A percentile compares a stretch with the other conserved stretches of the same genome.
Conservation (phyloP, 2,797 vertebrate species). For the Silurus lanzhouensis region DNA sequence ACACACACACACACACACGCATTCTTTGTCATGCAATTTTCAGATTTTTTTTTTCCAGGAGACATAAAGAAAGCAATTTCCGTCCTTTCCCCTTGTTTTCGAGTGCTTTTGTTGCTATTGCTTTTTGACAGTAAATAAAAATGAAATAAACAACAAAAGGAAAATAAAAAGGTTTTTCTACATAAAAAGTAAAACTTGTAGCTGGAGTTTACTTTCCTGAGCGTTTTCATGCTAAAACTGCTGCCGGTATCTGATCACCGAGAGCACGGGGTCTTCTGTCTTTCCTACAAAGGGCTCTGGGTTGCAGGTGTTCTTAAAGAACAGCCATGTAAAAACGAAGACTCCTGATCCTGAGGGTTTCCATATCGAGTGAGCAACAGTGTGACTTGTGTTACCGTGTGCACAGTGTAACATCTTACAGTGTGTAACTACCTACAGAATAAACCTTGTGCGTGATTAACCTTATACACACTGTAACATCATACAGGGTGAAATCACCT, state of each 20-base stretch:
- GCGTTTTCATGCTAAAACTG: background rate
- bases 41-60: conserved; percentile 23
- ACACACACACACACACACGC: conserved; percentile 37
- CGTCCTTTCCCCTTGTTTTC: conserved; percentile 5
- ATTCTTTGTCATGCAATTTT: conserved; percentile 34
- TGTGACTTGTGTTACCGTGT: background rate
- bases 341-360: background rate
- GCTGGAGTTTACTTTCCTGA: no score
- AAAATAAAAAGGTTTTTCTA: background rate
- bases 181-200: background rate
- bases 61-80: conserved; percentile 33
- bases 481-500: background rate
- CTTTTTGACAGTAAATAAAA: conserved; percentile 13
- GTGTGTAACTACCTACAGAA: background rate
- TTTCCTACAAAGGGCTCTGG: no score
- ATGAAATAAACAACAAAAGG: conserved; percentile 19
- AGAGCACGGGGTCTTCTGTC: background rate
- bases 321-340: background rate
- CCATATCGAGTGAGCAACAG: background rate
- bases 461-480: no score
- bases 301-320: no score
- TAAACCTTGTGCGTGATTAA: no score
- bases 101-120: conserved; percentile 6
- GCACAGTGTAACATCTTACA: background rate
- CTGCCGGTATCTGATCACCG: background rate